phyloP scores from a whole-genome alignment of 2,113 vertebrate species.

The Phrynosoma platyrhinos region DNA sequence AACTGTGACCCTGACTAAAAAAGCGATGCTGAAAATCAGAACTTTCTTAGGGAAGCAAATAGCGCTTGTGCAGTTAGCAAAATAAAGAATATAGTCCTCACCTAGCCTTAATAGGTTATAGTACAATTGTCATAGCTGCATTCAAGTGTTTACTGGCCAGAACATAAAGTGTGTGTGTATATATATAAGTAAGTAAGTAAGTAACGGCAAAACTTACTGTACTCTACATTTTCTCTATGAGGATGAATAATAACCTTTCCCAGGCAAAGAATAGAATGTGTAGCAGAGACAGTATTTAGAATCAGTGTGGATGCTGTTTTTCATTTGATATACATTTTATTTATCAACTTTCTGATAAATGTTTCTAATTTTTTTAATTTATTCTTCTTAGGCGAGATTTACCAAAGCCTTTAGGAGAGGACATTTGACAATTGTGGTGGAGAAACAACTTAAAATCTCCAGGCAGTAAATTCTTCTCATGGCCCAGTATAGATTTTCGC shows the following conservation, averaged over 20 bases:
- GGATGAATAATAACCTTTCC: slow-evolving; percentile 21
- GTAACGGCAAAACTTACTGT: background rate
- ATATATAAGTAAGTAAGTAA: background rate
- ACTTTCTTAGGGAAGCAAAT: slow-evolving; percentile 62
- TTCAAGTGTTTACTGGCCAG: no score
- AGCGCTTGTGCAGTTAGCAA: slow-evolving; percentile 65
- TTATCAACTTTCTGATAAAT: slow-evolving; percentile 10
- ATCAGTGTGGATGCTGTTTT: background rate
- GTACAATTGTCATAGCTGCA: background rate
- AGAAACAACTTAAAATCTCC: no score
- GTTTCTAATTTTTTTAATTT: background rate
- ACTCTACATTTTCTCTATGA: background rate
- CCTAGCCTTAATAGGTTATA: background rate
- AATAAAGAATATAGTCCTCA: background rate
- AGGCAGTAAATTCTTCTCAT: no score
- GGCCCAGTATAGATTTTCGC: no score
- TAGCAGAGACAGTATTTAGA: background rate
- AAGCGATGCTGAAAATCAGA: slow-evolving; percentile 68
- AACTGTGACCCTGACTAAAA: slow-evolving; percentile 58
- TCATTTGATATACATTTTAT: background rate
- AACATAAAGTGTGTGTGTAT: no score
- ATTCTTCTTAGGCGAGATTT: no score
- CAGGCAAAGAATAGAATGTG: accelerated
- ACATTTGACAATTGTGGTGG: no score
- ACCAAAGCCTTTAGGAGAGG: no score